Evolutionary conservation across 2,113 vertebrate genomes (phyloP), one percentile per base, ranked within the genome.

Genomic region (Uria lomvia): DNA sequence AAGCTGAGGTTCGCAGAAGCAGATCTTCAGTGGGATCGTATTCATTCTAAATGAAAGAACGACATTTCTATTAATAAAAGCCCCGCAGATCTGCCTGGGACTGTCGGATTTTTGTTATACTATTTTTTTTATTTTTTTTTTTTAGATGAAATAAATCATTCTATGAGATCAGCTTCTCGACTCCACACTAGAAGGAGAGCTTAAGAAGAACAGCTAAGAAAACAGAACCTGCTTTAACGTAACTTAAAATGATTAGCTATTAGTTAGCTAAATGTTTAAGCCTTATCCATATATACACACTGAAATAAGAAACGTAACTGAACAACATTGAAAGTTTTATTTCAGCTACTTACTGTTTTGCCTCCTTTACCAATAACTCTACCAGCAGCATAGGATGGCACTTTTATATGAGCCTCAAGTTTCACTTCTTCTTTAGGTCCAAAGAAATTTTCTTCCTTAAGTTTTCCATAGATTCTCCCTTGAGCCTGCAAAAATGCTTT

Each of bases 391-490:
- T 99, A 99, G 77, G 99, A 99, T 53, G 99, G 99, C 97, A 99
- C 99, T 98, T 99, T 99, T 97, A 99, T 99, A 96, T 99, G 99
- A 93, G 99, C 99, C 97, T 99, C 99, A 96, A 99, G 98, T 98
- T 99, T 99, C 92, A 99, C 99, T 96, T 99, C 99, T 97, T 99
- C 99, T 91, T 99, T 99, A 96, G 99, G 99, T 96, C 99, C 99
- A 97, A 99, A 99, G 97, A 99, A 99, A 96, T 99, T 99, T 98
- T 99, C 99, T 98, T 99, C 99, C 97, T 99, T 99, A 95, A 99
- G 98, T 97, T 99, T 99, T 68, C 99, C 98, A 97, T 99, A 99
- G 86, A 99, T 99, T 92, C 99, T 98, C 97, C 99, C 99, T 97
- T 99, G 99, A 98, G 99, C 99, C 99, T 99, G 95, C 21, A 95